Base-by-base conservation (phyloP, 2,888 invertebrate genomes). In the Metacarcinus magister region DNA sequence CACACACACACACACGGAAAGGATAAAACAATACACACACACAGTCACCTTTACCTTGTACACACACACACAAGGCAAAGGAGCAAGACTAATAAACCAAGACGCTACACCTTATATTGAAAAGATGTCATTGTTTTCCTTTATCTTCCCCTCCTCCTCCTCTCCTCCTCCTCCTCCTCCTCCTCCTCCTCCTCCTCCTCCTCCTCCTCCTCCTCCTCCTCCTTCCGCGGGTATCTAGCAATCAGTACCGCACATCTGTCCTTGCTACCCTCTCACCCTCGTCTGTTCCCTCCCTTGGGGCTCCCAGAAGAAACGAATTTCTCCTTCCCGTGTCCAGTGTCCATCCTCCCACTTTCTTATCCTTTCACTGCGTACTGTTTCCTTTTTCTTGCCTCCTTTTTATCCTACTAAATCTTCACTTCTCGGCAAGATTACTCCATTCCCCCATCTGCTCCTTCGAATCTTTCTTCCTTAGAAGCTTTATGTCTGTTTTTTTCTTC, bases 1-100 rank as follows among this genome's bases (percentile, higher is more conserved):
- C 90, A 90, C 90, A 43, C 90, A 90, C 90, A 90, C 90, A 90
- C 90, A 90, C 90, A 90, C 46, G 16, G 16, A 44, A 4, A 19
- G 13, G 16, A 39, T 4, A 10, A 44, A 19, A 90, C 90, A 44
- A 89, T 5, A 44, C 90, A 43, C 32, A 89, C 39, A 32, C 43
- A 90, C 46, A 23, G 2, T 3, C 32, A 28, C 82, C 75, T 28
- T 60, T 10, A 16, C 60, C 60, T 19, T 19, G 23, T 2, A 67
- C 23, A n/a, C n/a, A 67, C 67, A n/a, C 13, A 67, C n/a, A 67
- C 67, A 4, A n/a, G 67, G n/a, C 16, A 67, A 0, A n/a, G n/a
- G 4, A 23, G 67, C 2, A 67, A 23, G n/a, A n/a, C 7, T 23
- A n/a, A 67, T 67, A n/a, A 67, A 67, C 7, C n/a, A n/a, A 67